Base-by-base conservation (phyloP, 2,113 vertebrate genomes). In the Pongo pygmaeus region DNA sequence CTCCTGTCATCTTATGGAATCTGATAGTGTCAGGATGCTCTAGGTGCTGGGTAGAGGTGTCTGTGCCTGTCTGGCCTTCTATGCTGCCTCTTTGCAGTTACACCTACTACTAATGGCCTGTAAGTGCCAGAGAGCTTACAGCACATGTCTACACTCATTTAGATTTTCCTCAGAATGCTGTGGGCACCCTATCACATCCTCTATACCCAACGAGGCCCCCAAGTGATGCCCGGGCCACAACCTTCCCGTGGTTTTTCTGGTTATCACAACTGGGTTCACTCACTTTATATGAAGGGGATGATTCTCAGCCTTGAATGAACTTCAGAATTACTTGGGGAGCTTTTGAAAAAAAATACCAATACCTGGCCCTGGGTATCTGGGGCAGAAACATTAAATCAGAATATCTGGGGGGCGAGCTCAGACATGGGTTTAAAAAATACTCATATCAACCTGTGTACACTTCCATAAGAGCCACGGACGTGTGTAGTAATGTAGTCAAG, bases 251-350 rank as follows among this genome's bases (percentile, higher is more conserved):
- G 18, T 35, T 17, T 72, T 80, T 72, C 84, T 14, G 72, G 57
- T 93, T 74, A 84, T 75, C 46, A 27, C 52, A 27, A 50, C 61
- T 67, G 17, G 59, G 27, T 52, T 78, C 75, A 74, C 74, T 78
- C 38, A 46, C 61, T 35, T 30, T 59, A 30, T 50, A 30, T 46
- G 25, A n/a, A 89, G 16, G 5, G 20, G 18, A 3, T 69, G 55
- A 77, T 38, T 81, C 64, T 90, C 64, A 79, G 38, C 32, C 27
- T 30, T 50, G 38, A 3, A 55, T 3, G 11, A 14, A 75, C 43
- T 72, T 96, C 20, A 61, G 75, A 86, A 55, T 84, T 43, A 61
- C 25, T n/a, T 70, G 57, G 70, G 80, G 32, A 88, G 75, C 48
- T 90, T 83, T 46, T 50, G 57, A 25, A 77, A 74, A n/a, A n/a